Conservation (phyloP, 2,888 invertebrate species). For the Tenthredo scrophulariae region DNA sequence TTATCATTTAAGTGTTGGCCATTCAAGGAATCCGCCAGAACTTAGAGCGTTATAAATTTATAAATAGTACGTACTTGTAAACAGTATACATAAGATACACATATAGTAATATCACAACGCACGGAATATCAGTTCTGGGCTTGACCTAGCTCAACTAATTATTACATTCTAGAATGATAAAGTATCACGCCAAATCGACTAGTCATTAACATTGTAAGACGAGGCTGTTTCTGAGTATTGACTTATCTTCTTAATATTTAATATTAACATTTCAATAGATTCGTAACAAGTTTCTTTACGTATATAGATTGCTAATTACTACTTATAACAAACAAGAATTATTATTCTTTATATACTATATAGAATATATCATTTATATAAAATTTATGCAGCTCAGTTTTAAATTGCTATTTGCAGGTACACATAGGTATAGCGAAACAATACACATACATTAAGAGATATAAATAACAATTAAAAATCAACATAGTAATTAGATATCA, state of each 20-base stretch:
- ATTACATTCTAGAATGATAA: background rate
- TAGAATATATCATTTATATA: background rate
- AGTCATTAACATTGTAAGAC: background rate
- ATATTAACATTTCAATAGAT: background rate
- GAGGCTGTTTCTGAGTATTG: background rate
- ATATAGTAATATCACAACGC: conserved; percentile 26
- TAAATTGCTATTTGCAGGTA: conserved; percentile 38
- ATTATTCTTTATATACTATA: background rate
- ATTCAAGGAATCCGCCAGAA: background rate
- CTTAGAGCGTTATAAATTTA: background rate
- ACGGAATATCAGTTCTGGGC: background rate
- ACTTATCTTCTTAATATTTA: background rate
- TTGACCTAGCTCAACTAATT: conserved; percentile 24
- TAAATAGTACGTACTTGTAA: background rate
- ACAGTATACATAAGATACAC: conserved; percentile 2
- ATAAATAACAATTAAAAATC: background rate
- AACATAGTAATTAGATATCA: background rate
- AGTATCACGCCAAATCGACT: conserved; percentile 7
- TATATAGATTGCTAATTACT: background rate
- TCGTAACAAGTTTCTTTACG: background rate
- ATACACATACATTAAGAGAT: background rate
- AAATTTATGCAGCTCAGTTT: background rate
- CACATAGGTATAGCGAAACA: background rate
- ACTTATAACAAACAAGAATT: background rate
- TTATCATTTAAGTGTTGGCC: background rate